phyloP scores from a whole-genome alignment of 23 tunicate genomes.

The Pegea sp. region DNA sequence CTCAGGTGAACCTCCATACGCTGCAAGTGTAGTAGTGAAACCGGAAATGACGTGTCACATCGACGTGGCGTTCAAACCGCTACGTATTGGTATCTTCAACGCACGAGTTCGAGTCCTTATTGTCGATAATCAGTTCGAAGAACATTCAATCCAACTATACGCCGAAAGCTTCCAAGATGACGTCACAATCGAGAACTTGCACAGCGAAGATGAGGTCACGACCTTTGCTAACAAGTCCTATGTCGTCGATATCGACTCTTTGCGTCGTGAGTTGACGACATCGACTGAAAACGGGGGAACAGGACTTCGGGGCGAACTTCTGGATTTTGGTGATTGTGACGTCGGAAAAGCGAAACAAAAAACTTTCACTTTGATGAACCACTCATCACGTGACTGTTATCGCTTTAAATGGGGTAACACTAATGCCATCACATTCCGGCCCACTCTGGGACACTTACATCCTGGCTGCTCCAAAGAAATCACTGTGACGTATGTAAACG shows the following conservation, averaged over 20 bases:
- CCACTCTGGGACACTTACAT: constrained; percentile 69
- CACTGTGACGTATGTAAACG: constrained; percentile 27
- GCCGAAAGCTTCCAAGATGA: constrained; percentile 92
- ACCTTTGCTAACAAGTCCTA: constrained; percentile 26
- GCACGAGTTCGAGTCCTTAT: constrained; percentile 31
- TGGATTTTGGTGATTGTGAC: constrained; percentile 59
- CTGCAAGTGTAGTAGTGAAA: constrained; percentile 47
- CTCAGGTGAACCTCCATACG: constrained; percentile 38
- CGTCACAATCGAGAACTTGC: constrained; percentile 71
- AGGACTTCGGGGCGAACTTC: constrained; percentile 25
- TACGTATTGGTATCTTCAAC: constrained; percentile 11
- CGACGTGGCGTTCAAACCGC: constrained; percentile 57
- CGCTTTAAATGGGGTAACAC: constrained; percentile 55
- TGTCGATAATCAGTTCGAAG: constrained; percentile 78
- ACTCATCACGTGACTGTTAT: constrained; percentile 24
- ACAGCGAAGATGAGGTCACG: constrained; percentile 34
- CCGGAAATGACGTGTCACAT: constrained; percentile 33
- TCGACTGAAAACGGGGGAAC: constrained; percentile 20
- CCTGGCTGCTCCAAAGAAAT: constrained; percentile 84
- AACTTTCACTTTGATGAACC: constrained; percentile 46
- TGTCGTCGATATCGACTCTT: constrained; percentile 36
- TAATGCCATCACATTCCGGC: constrained; percentile 37
- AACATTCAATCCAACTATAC: constrained; percentile 45
- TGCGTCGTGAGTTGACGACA: constrained; percentile 16
- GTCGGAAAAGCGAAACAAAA: constrained; percentile 29